Base-by-base conservation (phyloP, 23 tunicate genomes). In the Styela clava region DNA sequence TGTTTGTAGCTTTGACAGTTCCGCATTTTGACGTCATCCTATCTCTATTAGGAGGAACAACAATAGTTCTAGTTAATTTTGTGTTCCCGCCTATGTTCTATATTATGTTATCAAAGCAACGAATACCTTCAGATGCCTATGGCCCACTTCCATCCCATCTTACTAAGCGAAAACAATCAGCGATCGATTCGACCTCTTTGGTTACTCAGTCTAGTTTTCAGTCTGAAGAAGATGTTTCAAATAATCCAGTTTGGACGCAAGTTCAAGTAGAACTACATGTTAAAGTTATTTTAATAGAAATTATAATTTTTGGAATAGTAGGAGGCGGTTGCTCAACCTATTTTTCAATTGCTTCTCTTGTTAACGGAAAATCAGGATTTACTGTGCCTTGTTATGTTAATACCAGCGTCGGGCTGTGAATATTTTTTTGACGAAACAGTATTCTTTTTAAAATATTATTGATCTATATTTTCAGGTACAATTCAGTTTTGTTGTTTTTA, bases 71-170 rank as follows among this genome's bases (percentile, higher is more conserved):
- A 23, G 80, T 86, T 24, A 87, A 81, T 69, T 93, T 93, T 69
- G 62, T 93, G 33, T 93, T 93, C 84, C 98, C 98, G 33, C 98
- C 98, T n/a, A 84, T 93, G 31, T 93, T 93, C 86, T 93, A 88
- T 64, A 26, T 87, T 33, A 64, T 93, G 69, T 77, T 93, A 16
- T 68, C 89, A 0, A 78, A 86, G 2, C 88, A 92, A 64, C 37
- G 56, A 23, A 2, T n/a, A 16, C 78, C 71, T 19, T 67, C 71
- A 27, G 16, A 67, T 0, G 71, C 71, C 19, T 67, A 25, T 22
- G 71, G 71, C 19, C 71, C 71, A 29, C 24, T 29, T 18, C 71
- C 71, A 22, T 25, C 31, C 23, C 22, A 67, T 0, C 0, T 67
- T 18, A 12, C 71, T 27, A 44, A 5, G 56, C 56, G 9, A 44